These are phyloP conservation scores for Anguilla anguilla DNA, from an alignment of 2,797 vertebrate species.

Conservation along the genomic window DNA sequence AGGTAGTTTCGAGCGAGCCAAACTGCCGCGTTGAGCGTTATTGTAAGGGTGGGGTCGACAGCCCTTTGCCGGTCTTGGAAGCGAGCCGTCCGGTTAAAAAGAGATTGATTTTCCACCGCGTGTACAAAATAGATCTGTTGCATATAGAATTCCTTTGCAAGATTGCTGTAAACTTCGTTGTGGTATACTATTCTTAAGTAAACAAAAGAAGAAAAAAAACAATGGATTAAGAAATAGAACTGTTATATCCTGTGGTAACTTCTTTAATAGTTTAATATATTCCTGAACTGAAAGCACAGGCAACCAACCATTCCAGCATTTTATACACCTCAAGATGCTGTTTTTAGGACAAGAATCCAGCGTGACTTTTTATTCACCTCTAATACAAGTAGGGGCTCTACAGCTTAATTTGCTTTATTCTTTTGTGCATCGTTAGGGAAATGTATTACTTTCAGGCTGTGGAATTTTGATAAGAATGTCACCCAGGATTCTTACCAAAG, in stretches of 20 bases:
- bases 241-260: constrained; percentile 44
- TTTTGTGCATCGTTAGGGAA: constrained; percentile 55
- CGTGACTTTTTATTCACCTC: constrained; percentile 54
- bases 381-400: constrained; percentile 58
- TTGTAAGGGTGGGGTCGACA: constrained; percentile 41
- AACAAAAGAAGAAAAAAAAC: constrained; percentile 32
- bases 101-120: constrained; percentile 62
- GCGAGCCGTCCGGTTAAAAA: constrained; percentile 39
- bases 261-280: constrained; percentile 48
- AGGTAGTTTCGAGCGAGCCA: neutral
- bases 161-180: constrained; percentile 57
- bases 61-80: constrained; percentile 38
- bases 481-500: constrained; percentile 80
- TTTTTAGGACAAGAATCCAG: constrained; percentile 53
- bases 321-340: constrained; percentile 59
- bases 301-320: constrained; percentile 50
- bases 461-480: constrained; percentile 69
- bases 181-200: constrained; percentile 54
- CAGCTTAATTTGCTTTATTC: constrained; percentile 43
- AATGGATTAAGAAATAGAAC: constrained; percentile 43
- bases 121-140: constrained; percentile 47
- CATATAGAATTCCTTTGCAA: constrained; percentile 45
- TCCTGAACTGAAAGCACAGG: constrained; percentile 63
- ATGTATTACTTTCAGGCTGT: constrained; percentile 64
- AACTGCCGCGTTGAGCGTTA: constrained; percentile 28